These are phyloP conservation scores for Macropis europaea DNA, from an alignment of 2,888 invertebrate genomes.

Conservation along the genomic window DNA sequence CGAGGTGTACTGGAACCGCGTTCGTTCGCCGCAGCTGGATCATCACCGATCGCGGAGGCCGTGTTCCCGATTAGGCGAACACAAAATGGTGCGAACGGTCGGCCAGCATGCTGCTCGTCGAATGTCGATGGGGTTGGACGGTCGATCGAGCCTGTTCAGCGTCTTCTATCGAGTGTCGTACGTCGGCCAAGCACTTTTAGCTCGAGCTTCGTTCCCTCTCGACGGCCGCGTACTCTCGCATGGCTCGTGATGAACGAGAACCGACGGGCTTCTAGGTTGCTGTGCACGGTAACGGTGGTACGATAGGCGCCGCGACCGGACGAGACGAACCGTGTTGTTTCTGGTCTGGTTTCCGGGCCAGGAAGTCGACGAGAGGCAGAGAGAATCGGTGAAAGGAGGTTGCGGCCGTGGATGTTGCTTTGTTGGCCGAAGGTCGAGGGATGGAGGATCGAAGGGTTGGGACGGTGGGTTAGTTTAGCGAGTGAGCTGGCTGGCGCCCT, in stretches of 20 bases:
- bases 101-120: constrained; percentile 33
- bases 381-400: constrained; percentile 54
- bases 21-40: neutral
- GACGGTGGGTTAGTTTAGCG: constrained; percentile 67
- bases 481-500: constrained; percentile 79
- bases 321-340: neutral
- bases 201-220: constrained; percentile 1
- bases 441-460: constrained; percentile 66
- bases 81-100: constrained; percentile 34
- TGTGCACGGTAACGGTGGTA: too few relatives aligned
- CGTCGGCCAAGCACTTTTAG: neutral
- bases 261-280: too few relatives aligned
- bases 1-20: too few relatives aligned
- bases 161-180: neutral
- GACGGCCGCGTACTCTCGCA: constrained; percentile 15
- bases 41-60: constrained; percentile 5
- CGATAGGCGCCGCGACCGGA: neutral
- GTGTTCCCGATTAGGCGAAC: constrained; percentile 28
- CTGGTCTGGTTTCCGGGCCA: neutral
- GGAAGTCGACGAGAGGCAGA: constrained; percentile 17
- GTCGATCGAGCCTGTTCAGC: neutral
- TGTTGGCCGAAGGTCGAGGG: constrained; percentile 65
- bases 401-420: constrained; percentile 63
- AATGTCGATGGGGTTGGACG: neutral
- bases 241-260: constrained; percentile 8